These are phyloP conservation scores for Semnopithecus entellus DNA, from an alignment of 2,113 vertebrate genomes.

Conservation along the genomic window DNA sequence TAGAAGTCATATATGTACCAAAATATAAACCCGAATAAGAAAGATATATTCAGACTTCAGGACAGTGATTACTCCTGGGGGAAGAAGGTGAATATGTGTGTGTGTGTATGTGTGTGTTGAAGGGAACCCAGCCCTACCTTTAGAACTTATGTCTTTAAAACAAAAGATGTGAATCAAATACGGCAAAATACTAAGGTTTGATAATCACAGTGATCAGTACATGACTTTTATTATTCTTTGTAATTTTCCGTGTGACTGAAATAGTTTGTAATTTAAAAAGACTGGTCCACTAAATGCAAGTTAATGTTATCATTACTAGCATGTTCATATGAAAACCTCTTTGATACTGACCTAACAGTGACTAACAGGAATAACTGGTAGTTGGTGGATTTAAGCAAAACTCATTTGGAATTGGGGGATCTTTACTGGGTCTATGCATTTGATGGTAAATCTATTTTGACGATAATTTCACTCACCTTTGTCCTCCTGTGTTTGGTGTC, in stretches of 20 bases:
- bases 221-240: background rate
- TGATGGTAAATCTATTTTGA: background rate
- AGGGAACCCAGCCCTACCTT: background rate
- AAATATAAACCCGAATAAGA: background rate
- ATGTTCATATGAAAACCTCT: background rate
- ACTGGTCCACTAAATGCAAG: background rate
- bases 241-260: background rate
- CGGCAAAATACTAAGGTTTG: background rate
- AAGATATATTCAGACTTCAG: background rate
- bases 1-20: background rate
- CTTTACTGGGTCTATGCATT: background rate
- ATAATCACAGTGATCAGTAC: background rate
- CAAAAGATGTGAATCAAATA: background rate
- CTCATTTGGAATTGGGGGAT: background rate
- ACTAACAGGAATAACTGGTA: background rate
- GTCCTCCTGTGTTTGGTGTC: background rate
- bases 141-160: background rate
- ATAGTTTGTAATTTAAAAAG: background rate
- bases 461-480: background rate
- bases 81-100: background rate
- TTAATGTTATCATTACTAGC: background rate
- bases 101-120: background rate
- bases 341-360: background rate
- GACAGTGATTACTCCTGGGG: background rate
- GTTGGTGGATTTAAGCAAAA: background rate